Percentiles rank a stretch among this genome's conserved stretches.
Evolutionary conservation across 1,140 invertebrate species (phyloP).

Genomic region (Vollenhovia emeryi): DNA sequence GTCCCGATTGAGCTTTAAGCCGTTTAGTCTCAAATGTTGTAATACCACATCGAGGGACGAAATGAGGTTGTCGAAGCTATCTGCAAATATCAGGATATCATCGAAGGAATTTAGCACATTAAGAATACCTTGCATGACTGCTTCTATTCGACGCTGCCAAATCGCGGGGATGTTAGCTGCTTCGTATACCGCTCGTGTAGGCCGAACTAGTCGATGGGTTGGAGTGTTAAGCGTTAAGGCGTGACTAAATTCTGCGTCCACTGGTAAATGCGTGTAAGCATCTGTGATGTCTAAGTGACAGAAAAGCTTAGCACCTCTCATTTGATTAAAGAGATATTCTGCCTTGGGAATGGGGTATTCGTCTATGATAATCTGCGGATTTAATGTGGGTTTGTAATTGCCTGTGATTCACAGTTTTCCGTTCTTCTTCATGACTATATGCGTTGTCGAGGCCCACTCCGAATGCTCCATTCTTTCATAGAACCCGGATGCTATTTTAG

Average conservation of each 20-base stretch:
- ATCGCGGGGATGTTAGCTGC: neutral
- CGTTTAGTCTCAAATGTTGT: neutral
- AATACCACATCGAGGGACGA: neutral
- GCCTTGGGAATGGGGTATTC: neutral
- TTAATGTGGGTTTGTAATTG: constrained; percentile 19
- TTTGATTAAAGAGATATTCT: neutral
- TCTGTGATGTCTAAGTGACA: neutral
- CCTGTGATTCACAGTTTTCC: neutral
- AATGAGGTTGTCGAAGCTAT: neutral
- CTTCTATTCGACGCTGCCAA: neutral
- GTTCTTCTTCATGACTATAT: constrained; percentile 5
- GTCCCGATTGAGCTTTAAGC: neutral
- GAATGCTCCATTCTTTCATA: constrained; percentile 67
- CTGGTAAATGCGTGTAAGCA: neutral
- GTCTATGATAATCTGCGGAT: neutral
- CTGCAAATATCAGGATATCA: neutral
- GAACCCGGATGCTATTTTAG: constrained; percentile 56
- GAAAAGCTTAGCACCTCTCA: neutral
- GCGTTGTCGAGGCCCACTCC: constrained; percentile 22
- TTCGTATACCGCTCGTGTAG: neutral
- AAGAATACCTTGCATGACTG: neutral
- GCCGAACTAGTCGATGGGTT: neutral
- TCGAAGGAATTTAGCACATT: neutral
- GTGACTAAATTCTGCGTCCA: neutral
- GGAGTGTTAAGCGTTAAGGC: neutral